phyloP scores from a whole-genome alignment of 2,113 vertebrate genomes.

The Clarias gariepinus region DNA sequence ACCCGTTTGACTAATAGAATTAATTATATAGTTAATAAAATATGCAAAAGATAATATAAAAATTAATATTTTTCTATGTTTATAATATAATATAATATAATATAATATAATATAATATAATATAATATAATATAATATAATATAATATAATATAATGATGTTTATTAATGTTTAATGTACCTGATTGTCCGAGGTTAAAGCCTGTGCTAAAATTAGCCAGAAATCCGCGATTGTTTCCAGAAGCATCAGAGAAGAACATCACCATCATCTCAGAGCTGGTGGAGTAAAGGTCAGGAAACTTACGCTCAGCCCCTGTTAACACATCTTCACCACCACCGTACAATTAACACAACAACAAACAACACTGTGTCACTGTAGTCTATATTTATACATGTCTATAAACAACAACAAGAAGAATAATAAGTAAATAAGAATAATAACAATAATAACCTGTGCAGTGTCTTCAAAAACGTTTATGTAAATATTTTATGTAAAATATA shows the following conservation, averaged over 20 bases:
- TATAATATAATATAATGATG: not conserved
- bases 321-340: slow-evolving; percentile 69
- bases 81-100: not conserved
- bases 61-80: not conserved
- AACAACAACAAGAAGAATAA: too few relatives aligned
- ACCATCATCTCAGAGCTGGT: slow-evolving; percentile 82
- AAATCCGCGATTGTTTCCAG: slow-evolving; percentile 71
- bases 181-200: slow-evolving; percentile 73
- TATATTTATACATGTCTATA: too few relatives aligned
- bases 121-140: not conserved
- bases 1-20: not conserved
- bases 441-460: too few relatives aligned
- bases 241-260: slow-evolving; percentile 67
- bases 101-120: too few relatives aligned
- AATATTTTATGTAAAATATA: too few relatives aligned
- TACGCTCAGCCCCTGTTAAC: slow-evolving; percentile 75
- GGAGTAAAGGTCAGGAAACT: slow-evolving; percentile 83
- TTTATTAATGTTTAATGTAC: slow-evolving; percentile 60
- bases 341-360: not conserved
- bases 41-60: not conserved
- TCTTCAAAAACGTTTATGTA: too few relatives aligned
- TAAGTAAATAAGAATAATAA: too few relatives aligned
- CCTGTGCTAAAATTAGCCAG: slow-evolving; percentile 89
- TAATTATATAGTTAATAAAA: not conserved
- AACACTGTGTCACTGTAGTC: not conserved